Conservation (phyloP, 2,797 vertebrate genomes). For the Mionectes olivaceus region DNA sequence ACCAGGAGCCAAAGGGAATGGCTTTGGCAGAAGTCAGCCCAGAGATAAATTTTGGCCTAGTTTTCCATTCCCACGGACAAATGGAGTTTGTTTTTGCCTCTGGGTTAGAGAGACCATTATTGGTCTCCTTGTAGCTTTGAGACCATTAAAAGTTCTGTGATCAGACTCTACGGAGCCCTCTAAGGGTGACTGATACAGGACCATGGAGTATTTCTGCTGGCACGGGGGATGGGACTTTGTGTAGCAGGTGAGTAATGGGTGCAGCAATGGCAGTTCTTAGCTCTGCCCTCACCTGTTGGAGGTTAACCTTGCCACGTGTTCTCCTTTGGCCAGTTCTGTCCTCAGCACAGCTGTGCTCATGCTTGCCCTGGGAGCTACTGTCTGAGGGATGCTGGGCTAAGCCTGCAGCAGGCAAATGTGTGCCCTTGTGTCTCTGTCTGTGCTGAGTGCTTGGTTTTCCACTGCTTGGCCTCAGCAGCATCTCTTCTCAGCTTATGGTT, state of each 20-base stretch:
- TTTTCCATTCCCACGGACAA: neutral
- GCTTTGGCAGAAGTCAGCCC: neutral
- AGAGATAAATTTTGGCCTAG: neutral
- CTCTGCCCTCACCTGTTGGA: neutral
- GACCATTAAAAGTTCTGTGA: neutral
- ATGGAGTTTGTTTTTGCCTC: neutral
- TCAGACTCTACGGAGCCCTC: neutral
- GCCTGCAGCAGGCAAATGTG: neutral
- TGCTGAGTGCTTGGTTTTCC: neutral
- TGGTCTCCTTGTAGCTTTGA: neutral
- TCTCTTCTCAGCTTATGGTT: too few relatives aligned
- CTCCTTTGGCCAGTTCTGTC: neutral
- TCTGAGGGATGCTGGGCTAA: neutral
- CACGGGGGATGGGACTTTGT: neutral
- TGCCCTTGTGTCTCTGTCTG: rapidly evolving
- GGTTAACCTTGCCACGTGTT: neutral
- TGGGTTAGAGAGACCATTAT: neutral
- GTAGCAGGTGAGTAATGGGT: neutral
- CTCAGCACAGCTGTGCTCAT: neutral
- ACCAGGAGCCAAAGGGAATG: neutral
- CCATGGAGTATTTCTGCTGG: neutral
- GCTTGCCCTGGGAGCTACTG: rapidly evolving
- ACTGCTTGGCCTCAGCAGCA: too few relatives aligned
- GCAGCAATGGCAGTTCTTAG: neutral
- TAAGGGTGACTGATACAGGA: neutral